phyloP scores from a whole-genome alignment of 2,113 vertebrate species.

The Athene cunicularia region DNA sequence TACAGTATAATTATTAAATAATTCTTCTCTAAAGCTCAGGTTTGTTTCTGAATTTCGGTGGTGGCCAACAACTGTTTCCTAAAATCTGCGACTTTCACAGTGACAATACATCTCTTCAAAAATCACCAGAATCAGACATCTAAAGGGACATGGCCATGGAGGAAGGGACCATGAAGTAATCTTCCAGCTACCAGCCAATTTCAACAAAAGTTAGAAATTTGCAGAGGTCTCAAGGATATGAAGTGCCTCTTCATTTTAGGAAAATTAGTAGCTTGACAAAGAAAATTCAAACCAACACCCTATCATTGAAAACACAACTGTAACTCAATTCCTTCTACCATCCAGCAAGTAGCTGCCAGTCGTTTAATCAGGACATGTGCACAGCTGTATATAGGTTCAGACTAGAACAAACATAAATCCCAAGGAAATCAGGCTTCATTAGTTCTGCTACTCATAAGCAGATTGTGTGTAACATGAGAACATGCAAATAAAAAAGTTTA shows the following conservation, averaged over 20 bases:
- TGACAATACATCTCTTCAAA: not conserved
- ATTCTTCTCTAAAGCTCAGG: not conserved
- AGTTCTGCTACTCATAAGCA: not conserved
- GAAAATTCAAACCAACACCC: not conserved
- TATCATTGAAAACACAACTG: not conserved
- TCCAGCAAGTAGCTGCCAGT: not conserved
- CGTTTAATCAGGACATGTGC: not conserved
- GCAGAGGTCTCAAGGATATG: not conserved
- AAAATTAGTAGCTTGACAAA: not conserved
- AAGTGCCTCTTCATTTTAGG: not conserved
- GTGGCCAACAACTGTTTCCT: not conserved
- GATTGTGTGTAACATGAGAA: not conserved
- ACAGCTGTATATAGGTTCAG: not conserved
- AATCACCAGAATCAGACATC: not conserved
- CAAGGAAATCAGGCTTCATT: not conserved
- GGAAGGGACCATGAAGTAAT: not conserved
- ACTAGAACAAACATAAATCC: not conserved
- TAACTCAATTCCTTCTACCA: not conserved
- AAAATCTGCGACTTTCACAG: not conserved
- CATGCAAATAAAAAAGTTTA: not conserved
- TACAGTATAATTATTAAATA: not conserved
- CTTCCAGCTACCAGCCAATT: not conserved
- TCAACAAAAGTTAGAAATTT: not conserved
- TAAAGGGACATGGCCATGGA: not conserved
- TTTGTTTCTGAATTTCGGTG: not conserved